A percentile compares a stretch with the other conserved stretches of the same genome.
Conservation (phyloP, 2,113 vertebrate genomes). For the Rallus limicola region DNA sequence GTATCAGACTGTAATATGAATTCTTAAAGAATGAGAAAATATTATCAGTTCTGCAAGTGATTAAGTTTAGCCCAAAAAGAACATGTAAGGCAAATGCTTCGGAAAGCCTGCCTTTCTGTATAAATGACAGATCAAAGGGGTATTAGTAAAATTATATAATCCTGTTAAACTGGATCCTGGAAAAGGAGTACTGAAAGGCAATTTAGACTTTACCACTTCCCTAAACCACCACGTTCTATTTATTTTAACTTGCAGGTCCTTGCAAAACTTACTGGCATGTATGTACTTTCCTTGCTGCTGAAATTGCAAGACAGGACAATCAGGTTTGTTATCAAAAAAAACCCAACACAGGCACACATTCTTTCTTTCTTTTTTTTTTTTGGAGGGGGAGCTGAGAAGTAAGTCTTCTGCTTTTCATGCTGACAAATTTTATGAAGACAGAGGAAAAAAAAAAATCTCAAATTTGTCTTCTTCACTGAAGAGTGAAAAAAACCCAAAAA, state of each 20-base stretch:
- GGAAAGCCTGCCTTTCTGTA: constrained; percentile 42
- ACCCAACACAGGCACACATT: neutral
- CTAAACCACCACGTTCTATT: constrained; percentile 25
- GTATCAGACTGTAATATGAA: constrained; percentile 35
- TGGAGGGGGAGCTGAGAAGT: neutral
- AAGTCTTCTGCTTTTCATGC: constrained; percentile 4
- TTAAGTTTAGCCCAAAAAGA: constrained; percentile 52
- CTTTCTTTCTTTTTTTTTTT: neutral
- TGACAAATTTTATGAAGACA: neutral
- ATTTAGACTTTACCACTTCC: constrained; percentile 32
- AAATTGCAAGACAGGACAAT: constrained; percentile 17
- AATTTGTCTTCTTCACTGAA: constrained; percentile 12
- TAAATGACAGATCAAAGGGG: constrained; percentile 62
- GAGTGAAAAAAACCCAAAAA: neutral
- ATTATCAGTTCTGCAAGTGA: constrained; percentile 58
- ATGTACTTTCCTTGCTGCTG: neutral
- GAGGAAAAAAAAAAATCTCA: neutral
- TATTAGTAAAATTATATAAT: constrained; percentile 62
- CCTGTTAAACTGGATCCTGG: constrained; percentile 57
- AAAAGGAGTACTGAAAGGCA: constrained; percentile 1
- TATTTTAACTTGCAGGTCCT: constrained; percentile 25
- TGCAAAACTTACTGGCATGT: neutral
- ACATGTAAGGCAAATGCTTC: constrained; percentile 38
- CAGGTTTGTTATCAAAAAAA: constrained; percentile 22
- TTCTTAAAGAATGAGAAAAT: constrained; percentile 64